Base-by-base conservation (phyloP, 2,888 invertebrate species). In the Plebejus argus region DNA sequence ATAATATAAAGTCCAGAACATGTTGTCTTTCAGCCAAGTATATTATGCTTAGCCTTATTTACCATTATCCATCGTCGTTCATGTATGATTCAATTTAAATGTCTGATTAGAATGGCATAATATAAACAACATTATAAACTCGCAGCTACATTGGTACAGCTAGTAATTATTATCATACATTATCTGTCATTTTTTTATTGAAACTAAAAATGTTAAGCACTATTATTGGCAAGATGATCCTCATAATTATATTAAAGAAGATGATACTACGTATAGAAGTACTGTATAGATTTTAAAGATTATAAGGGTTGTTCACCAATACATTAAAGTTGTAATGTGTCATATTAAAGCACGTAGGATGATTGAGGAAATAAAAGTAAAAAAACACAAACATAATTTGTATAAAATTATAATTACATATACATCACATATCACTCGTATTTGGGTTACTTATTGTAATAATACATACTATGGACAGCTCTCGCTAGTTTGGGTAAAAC, bases 361-460 rank as follows among this genome's bases (percentile, higher is more conserved):
- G 10, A 12, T 23, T 23, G 23, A 18, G 18, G 18, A 39, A 35
- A n/a, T 76, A 45, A 23, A 76, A n/a, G 8, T n/a, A 10, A 53
- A 71, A 33, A 53, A 39, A 61, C 20, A 71, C 28, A 53, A 20
- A 10, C 45, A 45, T 18, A 77, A 77, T 70, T 83, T 82, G 82
- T 82, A 82, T 82, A 78, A 77, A 79, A 81, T 81, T 81, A 75
- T 80, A 78, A 80, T 80, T 82, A 82, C 76, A 79, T 80, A 76
- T 82, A 82, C 81, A 84, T 84, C 82, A 84, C 83, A 83, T 79
- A 78, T 81, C 80, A 82, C 81, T 83, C 81, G 83, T 80, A 79
- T 80, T 80, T 78, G 72, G 82, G 80, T 81, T 74, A 79, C 72
- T 39, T 77, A 39, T 71, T 23, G 56, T 79, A 75, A 80, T 82